phyloP scores from a whole-genome alignment of 2,113 vertebrate species.

The Oxygymnocypris stewartii region DNA sequence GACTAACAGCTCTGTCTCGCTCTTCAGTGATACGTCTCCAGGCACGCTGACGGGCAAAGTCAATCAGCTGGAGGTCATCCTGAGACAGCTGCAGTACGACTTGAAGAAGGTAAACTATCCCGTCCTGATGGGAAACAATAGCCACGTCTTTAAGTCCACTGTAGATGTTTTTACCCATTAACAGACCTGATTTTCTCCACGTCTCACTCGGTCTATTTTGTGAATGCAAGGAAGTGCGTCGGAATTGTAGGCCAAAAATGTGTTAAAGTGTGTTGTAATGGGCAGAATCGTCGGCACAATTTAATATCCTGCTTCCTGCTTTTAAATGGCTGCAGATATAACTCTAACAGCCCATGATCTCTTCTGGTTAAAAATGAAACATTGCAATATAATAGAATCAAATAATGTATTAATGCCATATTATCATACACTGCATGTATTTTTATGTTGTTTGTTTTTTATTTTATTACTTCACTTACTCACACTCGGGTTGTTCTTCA shows the following conservation, averaged over 20 bases:
- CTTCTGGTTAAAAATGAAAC: too few relatives aligned
- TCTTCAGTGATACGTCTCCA: slow-evolving; percentile 74
- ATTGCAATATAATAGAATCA: too few relatives aligned
- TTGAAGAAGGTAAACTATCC: slow-evolving; percentile 82
- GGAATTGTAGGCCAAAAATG: slow-evolving; percentile 47
- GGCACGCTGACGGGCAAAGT: slow-evolving; percentile 95
- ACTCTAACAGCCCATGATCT: background rate
- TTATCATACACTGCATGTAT: too few relatives aligned
- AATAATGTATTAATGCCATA: too few relatives aligned
- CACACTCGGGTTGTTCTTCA: background rate
- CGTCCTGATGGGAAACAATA: background rate
- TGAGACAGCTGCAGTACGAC: slow-evolving; percentile 92
- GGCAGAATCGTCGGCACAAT: slow-evolving; percentile 60
- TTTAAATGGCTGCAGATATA: slow-evolving; percentile 34
- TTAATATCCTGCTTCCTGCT: slow-evolving; percentile 70
- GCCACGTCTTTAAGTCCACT: background rate
- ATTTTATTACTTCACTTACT: too few relatives aligned
- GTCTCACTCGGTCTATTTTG: background rate
- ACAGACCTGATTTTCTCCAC: background rate
- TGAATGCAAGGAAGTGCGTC: slow-evolving; percentile 30
- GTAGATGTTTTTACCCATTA: background rate
- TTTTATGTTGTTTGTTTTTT: too few relatives aligned
- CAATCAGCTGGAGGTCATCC: slow-evolving; percentile 93
- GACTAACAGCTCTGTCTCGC: background rate
- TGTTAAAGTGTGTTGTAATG: slow-evolving; percentile 53